A percentile compares a stretch with the other conserved stretches of the same genome.
phyloP scores from a whole-genome alignment of 2,888 invertebrate species.

The Mesoligia furuncula region DNA sequence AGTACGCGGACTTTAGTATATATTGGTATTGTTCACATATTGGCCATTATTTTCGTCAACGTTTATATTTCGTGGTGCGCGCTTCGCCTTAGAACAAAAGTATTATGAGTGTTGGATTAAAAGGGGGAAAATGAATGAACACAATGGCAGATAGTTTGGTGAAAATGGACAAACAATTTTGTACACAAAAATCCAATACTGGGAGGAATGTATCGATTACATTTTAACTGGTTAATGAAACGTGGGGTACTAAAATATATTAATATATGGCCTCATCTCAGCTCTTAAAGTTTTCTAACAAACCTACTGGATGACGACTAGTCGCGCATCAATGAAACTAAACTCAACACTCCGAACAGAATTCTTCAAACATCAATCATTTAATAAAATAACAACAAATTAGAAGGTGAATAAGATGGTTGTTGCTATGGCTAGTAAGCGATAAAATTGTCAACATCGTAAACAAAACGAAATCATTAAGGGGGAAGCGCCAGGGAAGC shows the following conservation, averaged over 20 bases:
- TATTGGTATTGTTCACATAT: neutral
- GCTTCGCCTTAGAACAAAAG: neutral
- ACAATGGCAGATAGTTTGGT: conserved; percentile 55
- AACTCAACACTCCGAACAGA: conserved; percentile 64
- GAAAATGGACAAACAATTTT: conserved; percentile 62
- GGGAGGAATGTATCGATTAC: conserved; percentile 82
- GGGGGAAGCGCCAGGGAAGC: neutral
- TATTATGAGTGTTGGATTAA: conserved; percentile 6
- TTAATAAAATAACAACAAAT: conserved; percentile 57
- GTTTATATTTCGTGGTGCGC: neutral
- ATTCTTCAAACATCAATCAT: conserved; percentile 62
- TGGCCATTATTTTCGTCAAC: neutral
- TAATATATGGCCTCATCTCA: conserved; percentile 83
- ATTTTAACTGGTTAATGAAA: conserved; percentile 55
- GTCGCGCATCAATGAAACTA: conserved; percentile 50
- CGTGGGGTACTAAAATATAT: conserved; percentile 63
- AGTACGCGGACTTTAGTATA: neutral
- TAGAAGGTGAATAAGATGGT: conserved; percentile 28
- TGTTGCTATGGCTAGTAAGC: conserved; percentile 4
- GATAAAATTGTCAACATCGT: neutral
- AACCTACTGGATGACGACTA: conserved; percentile 86
- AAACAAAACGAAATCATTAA: neutral
- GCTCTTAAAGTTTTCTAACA: conserved; percentile 84
- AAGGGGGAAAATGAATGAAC: conserved; percentile 23
- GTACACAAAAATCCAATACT: conserved; percentile 80